Evolutionary conservation across 2,888 invertebrate genomes (phyloP).

Genomic region (Thymelicus acteon): DNA sequence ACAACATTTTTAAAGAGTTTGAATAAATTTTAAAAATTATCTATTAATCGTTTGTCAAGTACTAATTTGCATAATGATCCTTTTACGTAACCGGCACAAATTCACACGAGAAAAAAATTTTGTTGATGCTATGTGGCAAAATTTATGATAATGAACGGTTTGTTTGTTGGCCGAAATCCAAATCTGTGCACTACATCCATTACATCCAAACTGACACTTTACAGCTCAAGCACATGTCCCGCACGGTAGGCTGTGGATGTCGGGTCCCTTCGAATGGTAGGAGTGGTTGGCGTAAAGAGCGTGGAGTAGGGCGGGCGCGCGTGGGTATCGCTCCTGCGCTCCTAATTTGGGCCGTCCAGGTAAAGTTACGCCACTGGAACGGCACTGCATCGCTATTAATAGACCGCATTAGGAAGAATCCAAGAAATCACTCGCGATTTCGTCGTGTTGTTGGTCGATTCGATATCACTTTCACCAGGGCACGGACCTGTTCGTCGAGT

Average conservation of each 20-base stretch:
- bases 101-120: slow-evolving; percentile 50
- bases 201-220: slow-evolving; percentile 73
- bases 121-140: slow-evolving; percentile 65
- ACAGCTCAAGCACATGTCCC: slow-evolving; percentile 54
- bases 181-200: slow-evolving; percentile 75
- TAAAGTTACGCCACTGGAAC: slow-evolving; percentile 81
- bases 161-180: slow-evolving; percentile 75
- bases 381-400: slow-evolving; percentile 76
- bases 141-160: slow-evolving; percentile 70
- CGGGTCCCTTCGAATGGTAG: slow-evolving; percentile 68
- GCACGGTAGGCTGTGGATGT: slow-evolving; percentile 59
- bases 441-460: slow-evolving; percentile 54
- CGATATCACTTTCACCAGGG: slow-evolving; percentile 74
- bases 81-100: slow-evolving; percentile 43
- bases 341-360: slow-evolving; percentile 85
- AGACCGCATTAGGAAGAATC: slow-evolving; percentile 71
- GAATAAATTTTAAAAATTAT: not conserved
- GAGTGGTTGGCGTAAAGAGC: slow-evolving; percentile 55
- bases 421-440: slow-evolving; percentile 73
- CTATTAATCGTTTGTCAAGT: not conserved
- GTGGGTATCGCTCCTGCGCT: slow-evolving; percentile 72
- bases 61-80: slow-evolving; percentile 36
- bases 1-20: not conserved
- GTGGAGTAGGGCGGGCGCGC: slow-evolving; percentile 69
- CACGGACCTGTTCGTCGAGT: slow-evolving; percentile 84